These are phyloP conservation scores for Lepus townsendii DNA, from an alignment of 2,797 vertebrate genomes.

Conservation along the genomic window DNA sequence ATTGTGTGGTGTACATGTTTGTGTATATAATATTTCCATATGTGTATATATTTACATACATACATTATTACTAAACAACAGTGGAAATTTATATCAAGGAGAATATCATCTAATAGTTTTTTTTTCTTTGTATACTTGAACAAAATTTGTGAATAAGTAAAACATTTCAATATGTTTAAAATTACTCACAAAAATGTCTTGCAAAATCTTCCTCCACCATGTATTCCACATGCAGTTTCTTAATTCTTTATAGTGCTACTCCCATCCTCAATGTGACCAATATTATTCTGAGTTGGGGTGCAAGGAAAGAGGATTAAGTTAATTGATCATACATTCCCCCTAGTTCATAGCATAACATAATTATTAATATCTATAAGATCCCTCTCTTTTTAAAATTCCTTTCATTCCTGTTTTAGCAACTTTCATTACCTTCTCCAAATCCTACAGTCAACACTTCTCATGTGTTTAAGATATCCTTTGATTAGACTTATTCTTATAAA, in stretches of 20 bases:
- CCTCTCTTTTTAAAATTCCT: background rate
- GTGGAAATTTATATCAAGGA: background rate
- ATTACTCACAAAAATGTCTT: background rate
- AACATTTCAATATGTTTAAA: background rate
- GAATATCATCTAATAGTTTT: background rate
- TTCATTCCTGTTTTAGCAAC: background rate
- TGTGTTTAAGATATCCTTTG: background rate
- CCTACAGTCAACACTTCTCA: background rate
- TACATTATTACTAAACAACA: background rate
- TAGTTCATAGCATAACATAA: background rate
- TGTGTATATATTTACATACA: background rate
- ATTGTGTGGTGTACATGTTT: background rate
- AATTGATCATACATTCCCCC: background rate
- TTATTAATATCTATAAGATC: background rate
- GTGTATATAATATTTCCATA: too few species aligned
- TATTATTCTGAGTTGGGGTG: background rate
- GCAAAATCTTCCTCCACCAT: background rate
- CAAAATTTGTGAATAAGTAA: background rate
- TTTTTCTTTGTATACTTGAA: background rate
- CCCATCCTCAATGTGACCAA: too few species aligned
- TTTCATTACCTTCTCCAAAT: background rate
- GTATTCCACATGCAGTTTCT: background rate
- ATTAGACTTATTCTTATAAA: background rate
- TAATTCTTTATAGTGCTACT: background rate
- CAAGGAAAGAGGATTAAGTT: background rate